phyloP scores from a whole-genome alignment of 2,113 vertebrate genomes.

The Pantherophis guttatus region DNA sequence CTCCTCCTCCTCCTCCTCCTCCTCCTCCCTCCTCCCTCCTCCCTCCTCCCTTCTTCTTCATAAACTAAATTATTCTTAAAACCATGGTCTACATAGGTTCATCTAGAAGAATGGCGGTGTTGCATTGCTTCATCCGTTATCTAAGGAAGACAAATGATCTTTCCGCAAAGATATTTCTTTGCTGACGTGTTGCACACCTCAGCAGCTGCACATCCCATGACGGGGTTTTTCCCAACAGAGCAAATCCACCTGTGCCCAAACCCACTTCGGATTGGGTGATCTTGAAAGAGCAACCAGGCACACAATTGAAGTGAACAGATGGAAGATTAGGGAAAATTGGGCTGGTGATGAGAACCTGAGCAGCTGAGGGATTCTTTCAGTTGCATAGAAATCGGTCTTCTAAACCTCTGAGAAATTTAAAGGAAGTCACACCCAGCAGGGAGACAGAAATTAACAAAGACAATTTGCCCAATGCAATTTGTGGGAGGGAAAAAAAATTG shows the following conservation, averaged over 20 bases:
- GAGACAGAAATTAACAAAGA: background rate
- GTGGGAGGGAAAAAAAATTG: background rate
- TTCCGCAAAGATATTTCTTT: background rate
- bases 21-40: background rate
- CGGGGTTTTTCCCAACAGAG: background rate
- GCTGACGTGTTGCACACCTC: background rate
- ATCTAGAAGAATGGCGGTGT: background rate
- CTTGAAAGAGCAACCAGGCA: background rate
- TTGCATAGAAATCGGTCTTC: conserved; percentile 11
- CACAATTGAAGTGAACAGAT: background rate
- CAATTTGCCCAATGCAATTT: conserved; percentile 22
- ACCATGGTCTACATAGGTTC: background rate
- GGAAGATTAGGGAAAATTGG: background rate
- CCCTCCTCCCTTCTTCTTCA: background rate
- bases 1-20: background rate
- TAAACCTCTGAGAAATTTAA: background rate
- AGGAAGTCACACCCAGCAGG: background rate
- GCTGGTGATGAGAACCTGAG: background rate
- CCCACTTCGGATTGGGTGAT: background rate
- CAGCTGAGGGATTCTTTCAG: background rate
- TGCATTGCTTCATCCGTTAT: background rate
- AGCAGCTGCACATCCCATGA: background rate
- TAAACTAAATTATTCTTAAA: background rate
- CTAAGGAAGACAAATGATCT: background rate
- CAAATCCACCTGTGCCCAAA: background rate